Conservation (phyloP, 2,797 vertebrate genomes). For the Coreius guichenoti region DNA sequence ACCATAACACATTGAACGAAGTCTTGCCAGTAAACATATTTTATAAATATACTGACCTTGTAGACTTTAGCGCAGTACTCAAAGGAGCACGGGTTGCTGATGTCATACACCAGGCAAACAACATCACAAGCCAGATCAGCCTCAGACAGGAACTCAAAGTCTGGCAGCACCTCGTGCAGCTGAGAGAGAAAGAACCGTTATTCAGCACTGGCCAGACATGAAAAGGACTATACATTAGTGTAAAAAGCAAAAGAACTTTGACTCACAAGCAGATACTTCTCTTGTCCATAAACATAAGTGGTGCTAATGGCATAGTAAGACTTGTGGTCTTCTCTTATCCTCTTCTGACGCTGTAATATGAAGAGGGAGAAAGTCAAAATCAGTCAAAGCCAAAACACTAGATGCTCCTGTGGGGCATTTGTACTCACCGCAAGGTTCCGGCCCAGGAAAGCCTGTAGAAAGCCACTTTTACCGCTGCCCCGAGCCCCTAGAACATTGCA, state of each 20-base stretch:
- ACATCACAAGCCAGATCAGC: slow-evolving; percentile 90
- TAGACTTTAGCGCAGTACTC: slow-evolving; percentile 95
- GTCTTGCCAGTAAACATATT: neutral
- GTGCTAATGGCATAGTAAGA: slow-evolving; percentile 96
- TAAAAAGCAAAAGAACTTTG: neutral
- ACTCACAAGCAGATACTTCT: slow-evolving; percentile 97
- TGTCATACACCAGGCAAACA: slow-evolving; percentile 93
- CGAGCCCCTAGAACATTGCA: slow-evolving; percentile 91
- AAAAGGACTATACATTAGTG: neutral
- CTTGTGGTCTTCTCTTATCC: slow-evolving; percentile 91
- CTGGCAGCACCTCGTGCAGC: slow-evolving; percentile 90
- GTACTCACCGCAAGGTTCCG: slow-evolving; percentile 86
- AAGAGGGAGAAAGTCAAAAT: neutral
- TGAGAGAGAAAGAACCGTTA: slow-evolving; percentile 60
- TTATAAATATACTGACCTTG: slow-evolving; percentile 81
- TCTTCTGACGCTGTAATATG: slow-evolving; percentile 84
- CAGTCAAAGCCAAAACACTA: neutral
- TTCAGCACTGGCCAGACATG: slow-evolving; percentile 12
- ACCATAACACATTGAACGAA: neutral
- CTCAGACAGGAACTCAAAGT: slow-evolving; percentile 90
- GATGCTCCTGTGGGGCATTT: neutral
- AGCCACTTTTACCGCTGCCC: slow-evolving; percentile 90
- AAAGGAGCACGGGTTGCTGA: slow-evolving; percentile 92
- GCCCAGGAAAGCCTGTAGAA: slow-evolving; percentile 93
- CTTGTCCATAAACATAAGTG: slow-evolving; percentile 96